These are phyloP conservation scores for Platygyra sinensis DNA, from an alignment of 64 coral and sea anemone genomes.

Conservation along the genomic window DNA sequence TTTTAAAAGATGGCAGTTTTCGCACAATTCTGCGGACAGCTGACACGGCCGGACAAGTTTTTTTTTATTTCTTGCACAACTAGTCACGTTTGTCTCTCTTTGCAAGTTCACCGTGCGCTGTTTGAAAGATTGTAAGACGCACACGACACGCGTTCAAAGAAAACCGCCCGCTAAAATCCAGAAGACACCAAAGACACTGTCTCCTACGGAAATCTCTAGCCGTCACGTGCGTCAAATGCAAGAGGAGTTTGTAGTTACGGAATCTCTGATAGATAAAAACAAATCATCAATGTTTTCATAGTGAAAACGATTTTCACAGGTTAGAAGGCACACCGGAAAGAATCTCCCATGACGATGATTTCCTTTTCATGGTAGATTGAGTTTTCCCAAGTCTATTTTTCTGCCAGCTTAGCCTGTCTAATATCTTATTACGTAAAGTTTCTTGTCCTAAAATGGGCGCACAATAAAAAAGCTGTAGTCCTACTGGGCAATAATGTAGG, in stretches of 20 bases:
- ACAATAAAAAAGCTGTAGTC: not conserved
- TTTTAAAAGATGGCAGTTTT: not conserved
- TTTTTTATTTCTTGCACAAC: not conserved
- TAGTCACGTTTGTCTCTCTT: not conserved
- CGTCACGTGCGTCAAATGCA: too few species aligned
- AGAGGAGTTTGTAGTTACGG: too few species aligned
- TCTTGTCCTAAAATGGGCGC: not conserved
- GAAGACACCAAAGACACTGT: too few species aligned
- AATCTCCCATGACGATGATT: constrained; percentile 24
- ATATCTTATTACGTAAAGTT: not conserved
- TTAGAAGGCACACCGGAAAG: not conserved
- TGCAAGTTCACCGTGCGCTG: not conserved
- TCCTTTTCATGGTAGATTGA: not conserved
- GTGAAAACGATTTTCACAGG: not conserved
- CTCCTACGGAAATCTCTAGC: too few species aligned
- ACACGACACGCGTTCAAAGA: too few species aligned
- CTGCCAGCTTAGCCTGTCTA: not conserved
- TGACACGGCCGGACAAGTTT: not conserved
- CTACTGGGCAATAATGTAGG: not conserved
- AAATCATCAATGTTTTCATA: not conserved
- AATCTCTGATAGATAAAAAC: too few species aligned
- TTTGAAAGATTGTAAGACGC: too few species aligned
- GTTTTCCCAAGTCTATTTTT: not conserved
- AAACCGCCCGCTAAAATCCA: too few species aligned
- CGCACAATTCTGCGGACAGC: not conserved